phyloP scores from a whole-genome alignment of 2,797 vertebrate species.

The Acrossocheilus fasciatus region DNA sequence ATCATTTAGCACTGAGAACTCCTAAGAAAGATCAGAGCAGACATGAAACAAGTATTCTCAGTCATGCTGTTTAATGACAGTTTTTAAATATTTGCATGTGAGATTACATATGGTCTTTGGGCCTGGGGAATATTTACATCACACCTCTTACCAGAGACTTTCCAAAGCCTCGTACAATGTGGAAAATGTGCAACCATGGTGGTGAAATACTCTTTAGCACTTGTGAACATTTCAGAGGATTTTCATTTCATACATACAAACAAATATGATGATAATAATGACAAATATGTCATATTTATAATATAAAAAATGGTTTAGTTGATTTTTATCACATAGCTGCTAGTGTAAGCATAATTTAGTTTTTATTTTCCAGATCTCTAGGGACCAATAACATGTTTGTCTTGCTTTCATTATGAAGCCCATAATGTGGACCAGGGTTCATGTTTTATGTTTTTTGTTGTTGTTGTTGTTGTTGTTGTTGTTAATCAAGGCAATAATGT shows the following conservation, averaged over 20 bases:
- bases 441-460: no score
- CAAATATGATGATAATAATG: not conserved
- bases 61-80: not conserved
- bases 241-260: not conserved
- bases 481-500: not conserved
- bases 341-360: conserved; percentile 3
- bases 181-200: not conserved
- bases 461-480: no score
- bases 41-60: not conserved
- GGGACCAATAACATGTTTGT: not conserved
- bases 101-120: conserved; percentile 1
- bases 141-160: conserved; percentile 11
- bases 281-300: not conserved
- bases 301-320: not conserved
- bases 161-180: not conserved
- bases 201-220: not conserved
- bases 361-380: conserved; percentile 6
- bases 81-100: conserved; percentile 1
- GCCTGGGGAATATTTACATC: not conserved
- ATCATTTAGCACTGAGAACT: not conserved
- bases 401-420: not conserved
- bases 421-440: not conserved
- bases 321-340: not conserved
- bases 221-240: not conserved
- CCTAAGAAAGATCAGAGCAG: not conserved